A percentile compares a stretch with the other conserved stretches of the same genome.
These are phyloP conservation scores for Montipora capitata DNA, from an alignment of 92 coral and sea anemone genomes.

Conservation along the genomic window DNA sequence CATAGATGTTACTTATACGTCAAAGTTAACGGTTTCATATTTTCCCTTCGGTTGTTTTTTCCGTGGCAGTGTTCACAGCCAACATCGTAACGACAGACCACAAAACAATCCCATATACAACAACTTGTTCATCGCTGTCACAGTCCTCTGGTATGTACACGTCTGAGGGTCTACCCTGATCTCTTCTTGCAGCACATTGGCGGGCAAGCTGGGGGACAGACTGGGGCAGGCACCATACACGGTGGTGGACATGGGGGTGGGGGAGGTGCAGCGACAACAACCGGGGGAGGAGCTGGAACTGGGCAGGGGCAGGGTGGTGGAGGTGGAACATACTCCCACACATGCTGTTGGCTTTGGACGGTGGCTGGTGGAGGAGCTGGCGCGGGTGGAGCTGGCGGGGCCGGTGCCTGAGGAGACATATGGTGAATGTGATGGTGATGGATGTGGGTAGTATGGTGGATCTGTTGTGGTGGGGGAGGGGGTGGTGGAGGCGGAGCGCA, in stretches of 20 bases:
- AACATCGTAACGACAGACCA: slow-evolving; percentile 41
- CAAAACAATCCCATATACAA: slow-evolving; percentile 42
- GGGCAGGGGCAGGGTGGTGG: slow-evolving; percentile 92
- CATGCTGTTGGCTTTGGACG: slow-evolving; percentile 94
- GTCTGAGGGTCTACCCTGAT: slow-evolving; percentile 67
- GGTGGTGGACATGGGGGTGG: slow-evolving; percentile 70
- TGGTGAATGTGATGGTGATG: slow-evolving; percentile 93
- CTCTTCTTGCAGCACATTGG: slow-evolving; percentile 88
- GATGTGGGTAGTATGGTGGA: slow-evolving; percentile 87
- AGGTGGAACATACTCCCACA: slow-evolving; percentile 95
- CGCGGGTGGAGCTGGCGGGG: slow-evolving; percentile 82
- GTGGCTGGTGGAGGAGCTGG: slow-evolving; percentile 95
- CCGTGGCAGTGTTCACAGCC: slow-evolving; percentile 29
- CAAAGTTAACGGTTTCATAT: slow-evolving; percentile 34
- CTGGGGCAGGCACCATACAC: slow-evolving; percentile 53
- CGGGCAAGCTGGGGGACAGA: slow-evolving; percentile 81
- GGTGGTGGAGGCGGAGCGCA: slow-evolving; percentile 98
- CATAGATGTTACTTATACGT: slow-evolving; percentile 47
- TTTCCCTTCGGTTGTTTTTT: slow-evolving; percentile 23
- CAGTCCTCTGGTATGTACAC: slow-evolving; percentile 36
- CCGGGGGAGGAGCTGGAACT: slow-evolving; percentile 81
- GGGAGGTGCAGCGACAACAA: slow-evolving; percentile 69
- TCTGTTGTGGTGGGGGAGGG: slow-evolving; percentile 93
- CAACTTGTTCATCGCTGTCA: slow-evolving; percentile 27
- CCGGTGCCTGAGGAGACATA: slow-evolving; percentile 90